These are phyloP conservation scores for Corydoras maculifer DNA, from an alignment of 2,113 vertebrate species.

Conservation along the genomic window DNA sequence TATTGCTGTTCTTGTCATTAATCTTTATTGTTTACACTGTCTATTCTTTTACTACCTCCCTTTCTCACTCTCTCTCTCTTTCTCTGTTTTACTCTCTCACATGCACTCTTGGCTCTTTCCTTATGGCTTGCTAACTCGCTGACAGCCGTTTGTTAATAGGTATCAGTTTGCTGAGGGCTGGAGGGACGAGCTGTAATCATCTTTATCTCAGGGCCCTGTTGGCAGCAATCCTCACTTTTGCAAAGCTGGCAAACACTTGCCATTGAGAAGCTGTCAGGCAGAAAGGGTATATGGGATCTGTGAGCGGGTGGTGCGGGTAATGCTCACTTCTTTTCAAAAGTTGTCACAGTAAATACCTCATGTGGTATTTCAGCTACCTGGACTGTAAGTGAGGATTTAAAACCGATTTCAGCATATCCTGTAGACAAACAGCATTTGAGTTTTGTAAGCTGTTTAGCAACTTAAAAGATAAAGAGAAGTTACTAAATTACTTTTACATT, in stretches of 20 bases:
- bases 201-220: slow-evolving; percentile 63
- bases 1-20: slow-evolving; percentile 45
- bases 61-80: not conserved
- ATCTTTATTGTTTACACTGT: slow-evolving; percentile 50
- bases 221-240: slow-evolving; percentile 60
- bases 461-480: too few relatives aligned
- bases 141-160: slow-evolving; percentile 67
- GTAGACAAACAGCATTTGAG: slow-evolving; percentile 58
- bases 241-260: slow-evolving; percentile 64
- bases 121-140: slow-evolving; percentile 61
- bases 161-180: slow-evolving; percentile 62
- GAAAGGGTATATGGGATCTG: slow-evolving; percentile 65
- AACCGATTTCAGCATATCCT: slow-evolving; percentile 63
- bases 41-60: not conserved
- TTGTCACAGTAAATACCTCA: slow-evolving; percentile 64
- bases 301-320: slow-evolving; percentile 60
- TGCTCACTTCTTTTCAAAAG: slow-evolving; percentile 65
- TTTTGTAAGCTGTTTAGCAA: slow-evolving; percentile 45
- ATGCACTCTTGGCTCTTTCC: slow-evolving; percentile 42
- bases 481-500: too few relatives aligned
- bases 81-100: slow-evolving; percentile 6
- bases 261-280: slow-evolving; percentile 72
- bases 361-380: slow-evolving; percentile 68
- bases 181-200: slow-evolving; percentile 72
- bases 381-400: slow-evolving; percentile 61